A percentile compares a stretch with the other conserved stretches of the same genome.
Evolutionary conservation across 2,888 invertebrate species (phyloP).

Genomic region (Cosmia pyralina): DNA sequence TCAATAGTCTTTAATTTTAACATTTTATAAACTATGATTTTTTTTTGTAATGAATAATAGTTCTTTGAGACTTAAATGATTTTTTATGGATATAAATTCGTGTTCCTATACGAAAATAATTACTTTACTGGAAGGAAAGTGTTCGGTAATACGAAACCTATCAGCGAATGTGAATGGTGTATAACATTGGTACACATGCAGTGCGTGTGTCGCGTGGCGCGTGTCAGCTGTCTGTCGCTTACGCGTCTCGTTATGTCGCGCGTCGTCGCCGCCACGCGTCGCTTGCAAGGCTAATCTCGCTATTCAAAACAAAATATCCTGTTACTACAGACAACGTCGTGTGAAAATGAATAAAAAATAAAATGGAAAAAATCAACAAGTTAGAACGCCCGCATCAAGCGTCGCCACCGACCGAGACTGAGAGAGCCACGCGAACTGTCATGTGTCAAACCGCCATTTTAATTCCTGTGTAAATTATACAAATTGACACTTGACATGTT

Average conservation of each 20-base stretch:
- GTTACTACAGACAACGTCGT: slow-evolving; percentile 70
- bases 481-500: slow-evolving; percentile 89
- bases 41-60: slow-evolving; percentile 10
- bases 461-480: slow-evolving; percentile 85
- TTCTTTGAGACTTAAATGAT: neutral
- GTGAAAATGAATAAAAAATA: slow-evolving; percentile 70
- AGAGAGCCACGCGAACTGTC: slow-evolving; percentile 77
- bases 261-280: slow-evolving; percentile 73
- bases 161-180: slow-evolving; percentile 57
- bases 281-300: slow-evolving; percentile 76
- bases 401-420: slow-evolving; percentile 57
- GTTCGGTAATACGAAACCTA: slow-evolving; percentile 52
- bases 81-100: slow-evolving; percentile 11
- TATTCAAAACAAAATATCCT: slow-evolving; percentile 80
- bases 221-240: slow-evolving; percentile 84
- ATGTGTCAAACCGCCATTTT: slow-evolving; percentile 86
- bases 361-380: slow-evolving; percentile 69
- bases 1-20: neutral
- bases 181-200: slow-evolving; percentile 38
- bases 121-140: slow-evolving; percentile 32
- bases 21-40: slow-evolving; percentile 10
- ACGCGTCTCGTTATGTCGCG: slow-evolving; percentile 84
- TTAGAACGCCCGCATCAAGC: slow-evolving; percentile 62
- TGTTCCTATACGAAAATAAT: slow-evolving; percentile 6
- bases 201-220: slow-evolving; percentile 73